Percentiles rank a stretch among this genome's conserved stretches.
These are phyloP conservation scores for Epistrophe grossulariae DNA, from an alignment of 2,888 invertebrate genomes.

Conservation along the genomic window DNA sequence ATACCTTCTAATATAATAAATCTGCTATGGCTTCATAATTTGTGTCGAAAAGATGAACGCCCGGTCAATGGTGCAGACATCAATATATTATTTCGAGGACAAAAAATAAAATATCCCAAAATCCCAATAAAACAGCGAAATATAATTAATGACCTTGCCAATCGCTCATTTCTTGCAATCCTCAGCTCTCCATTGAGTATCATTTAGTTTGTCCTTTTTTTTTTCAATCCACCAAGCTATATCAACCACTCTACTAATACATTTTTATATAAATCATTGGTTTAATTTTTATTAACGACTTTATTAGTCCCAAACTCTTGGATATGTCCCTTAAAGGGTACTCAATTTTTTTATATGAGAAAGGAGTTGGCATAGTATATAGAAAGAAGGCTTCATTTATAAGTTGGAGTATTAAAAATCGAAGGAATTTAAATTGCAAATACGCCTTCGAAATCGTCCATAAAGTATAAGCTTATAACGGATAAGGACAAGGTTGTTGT, in stretches of 20 bases:
- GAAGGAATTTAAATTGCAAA: conserved; percentile 43
- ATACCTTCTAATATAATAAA: too few relatives aligned
- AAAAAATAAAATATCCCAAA: conserved; percentile 49
- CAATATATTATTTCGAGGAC: conserved; percentile 34
- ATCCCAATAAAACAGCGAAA: conserved; percentile 36
- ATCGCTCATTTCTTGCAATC: conserved; percentile 57
- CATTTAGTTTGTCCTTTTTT: conserved; percentile 21
- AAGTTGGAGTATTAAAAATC: conserved; percentile 9
- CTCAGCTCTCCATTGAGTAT: not conserved
- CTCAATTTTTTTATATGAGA: not conserved
- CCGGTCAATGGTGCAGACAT: conserved; percentile 36
- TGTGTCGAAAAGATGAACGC: conserved; percentile 42
- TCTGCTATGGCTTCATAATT: conserved; percentile 41
- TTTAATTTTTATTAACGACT: conserved; percentile 74
- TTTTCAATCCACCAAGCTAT: not conserved
- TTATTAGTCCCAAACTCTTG: conserved; percentile 48
- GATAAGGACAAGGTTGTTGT: conserved; percentile 13
- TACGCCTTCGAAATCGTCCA: conserved; percentile 45
- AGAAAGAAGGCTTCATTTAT: conserved; percentile 6
- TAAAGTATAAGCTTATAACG: conserved; percentile 54
- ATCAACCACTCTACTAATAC: conserved; percentile 46
- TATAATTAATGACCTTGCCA: conserved; percentile 61
- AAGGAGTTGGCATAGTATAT: conserved; percentile 13
- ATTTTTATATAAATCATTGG: conserved; percentile 70
- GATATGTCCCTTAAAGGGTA: not conserved